Base-by-base conservation (phyloP, 2,797 vertebrate genomes). In the Typhlichthys subterraneus region DNA sequence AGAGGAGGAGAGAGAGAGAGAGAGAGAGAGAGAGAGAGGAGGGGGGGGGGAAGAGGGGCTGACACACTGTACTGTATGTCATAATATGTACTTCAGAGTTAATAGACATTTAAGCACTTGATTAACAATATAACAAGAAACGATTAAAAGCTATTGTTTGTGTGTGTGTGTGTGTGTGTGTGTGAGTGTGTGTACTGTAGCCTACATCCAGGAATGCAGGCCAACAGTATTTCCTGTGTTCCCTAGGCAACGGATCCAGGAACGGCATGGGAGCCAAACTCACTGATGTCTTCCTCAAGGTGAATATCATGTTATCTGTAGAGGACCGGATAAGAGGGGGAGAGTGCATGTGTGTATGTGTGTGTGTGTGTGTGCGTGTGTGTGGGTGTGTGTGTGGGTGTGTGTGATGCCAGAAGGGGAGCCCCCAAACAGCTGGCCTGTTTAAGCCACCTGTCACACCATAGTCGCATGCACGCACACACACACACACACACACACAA, bases 201-300 rank as follows among this genome's bases (percentile, higher is more conserved):
- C 23, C 52, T 53, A 29, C 76, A 5, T 63, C 53, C 75, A 88
- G 88, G 65, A 90, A 89, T 52, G 69, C 81, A 45, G 87, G 86
- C 45, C 88, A 89, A 59, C 83, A 89, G 61, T 70, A 81, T 52
- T 63, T 86, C n/a, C 80, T 89, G 15, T 87, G 86, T 63, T 83
- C 83, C 17, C 85, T 87, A 6, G 88, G 88, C 57, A 81, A 74
- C 1, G 83, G 84, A 7, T 73, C 82, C 48, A 79, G 88, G 64
- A 76, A 38, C 75, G 89, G 86, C 55, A 85, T 89, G 1, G 80
- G 84, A 70, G 38, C 45, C 8, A 83, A 82, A 59, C 84, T 88
- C 10, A 83, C 87, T 0, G 56, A 80, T 0, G 10, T 81, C 58
- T 86, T 90, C 53, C 69, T 89, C 1, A 87, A 91, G 86, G 89